A percentile compares a stretch with the other conserved stretches of the same genome.
phyloP scores from a whole-genome alignment of 2,797 vertebrate species.

The Craterocephalus amniculus region DNA sequence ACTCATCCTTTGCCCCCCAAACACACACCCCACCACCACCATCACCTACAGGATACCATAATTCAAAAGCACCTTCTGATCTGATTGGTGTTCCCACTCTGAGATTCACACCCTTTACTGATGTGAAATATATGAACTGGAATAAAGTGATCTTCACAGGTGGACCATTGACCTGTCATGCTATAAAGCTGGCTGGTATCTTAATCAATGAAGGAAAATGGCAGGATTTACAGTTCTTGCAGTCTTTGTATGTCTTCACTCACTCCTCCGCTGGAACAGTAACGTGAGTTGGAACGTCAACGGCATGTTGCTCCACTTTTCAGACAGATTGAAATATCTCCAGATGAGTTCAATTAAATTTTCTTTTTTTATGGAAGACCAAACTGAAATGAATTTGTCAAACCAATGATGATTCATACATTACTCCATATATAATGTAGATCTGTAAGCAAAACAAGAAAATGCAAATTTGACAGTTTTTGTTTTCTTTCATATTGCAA shows the following conservation, averaged over 20 bases:
- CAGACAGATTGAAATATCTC: background rate
- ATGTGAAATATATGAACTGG: conserved; percentile 41
- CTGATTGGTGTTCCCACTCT: conserved; percentile 41
- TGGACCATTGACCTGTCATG: conserved; percentile 11
- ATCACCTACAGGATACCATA: conserved; percentile 51
- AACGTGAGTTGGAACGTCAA: background rate
- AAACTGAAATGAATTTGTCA: background rate
- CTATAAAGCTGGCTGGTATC: conserved; percentile 28
- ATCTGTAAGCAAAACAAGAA: background rate
- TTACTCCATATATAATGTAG: background rate
- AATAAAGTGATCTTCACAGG: conserved; percentile 51
- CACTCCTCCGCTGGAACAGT: background rate
- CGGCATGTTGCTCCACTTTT: background rate
- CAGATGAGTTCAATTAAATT: background rate
- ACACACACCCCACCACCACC: too few species aligned
- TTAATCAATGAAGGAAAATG: conserved; percentile 43
- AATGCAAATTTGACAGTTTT: background rate
- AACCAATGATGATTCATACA: background rate
- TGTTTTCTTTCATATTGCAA: background rate
- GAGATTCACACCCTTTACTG: conserved; percentile 42
- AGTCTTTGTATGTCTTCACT: conserved; percentile 1
- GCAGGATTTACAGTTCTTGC: conserved; percentile 1
- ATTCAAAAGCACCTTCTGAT: conserved; percentile 65
- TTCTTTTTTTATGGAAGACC: background rate
- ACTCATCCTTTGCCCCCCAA: conserved; percentile 30